A percentile compares a stretch with the other conserved stretches of the same genome.
Conservation (phyloP, 2,113 vertebrate genomes). For the Pionites leucogaster region DNA sequence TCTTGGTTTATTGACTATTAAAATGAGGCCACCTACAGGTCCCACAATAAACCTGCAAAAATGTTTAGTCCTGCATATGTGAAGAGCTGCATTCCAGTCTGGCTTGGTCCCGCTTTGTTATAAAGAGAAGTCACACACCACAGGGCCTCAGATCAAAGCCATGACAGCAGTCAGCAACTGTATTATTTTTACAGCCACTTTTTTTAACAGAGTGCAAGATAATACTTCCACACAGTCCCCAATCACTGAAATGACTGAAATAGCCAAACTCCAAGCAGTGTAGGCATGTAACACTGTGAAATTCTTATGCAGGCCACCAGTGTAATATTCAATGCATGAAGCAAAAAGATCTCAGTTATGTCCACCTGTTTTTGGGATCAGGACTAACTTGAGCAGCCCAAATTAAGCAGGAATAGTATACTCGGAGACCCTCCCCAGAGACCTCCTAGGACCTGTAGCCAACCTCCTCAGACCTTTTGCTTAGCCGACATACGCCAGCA, state of each 20-base stretch:
- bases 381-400: not conserved
- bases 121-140: not conserved
- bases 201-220: not conserved
- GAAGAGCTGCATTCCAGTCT: not conserved
- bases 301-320: not conserved
- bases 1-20: slow-evolving; percentile 45
- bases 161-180: not conserved
- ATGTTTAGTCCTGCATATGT: not conserved
- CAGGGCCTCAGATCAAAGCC: not conserved
- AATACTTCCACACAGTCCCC: not conserved
- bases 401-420: not conserved
- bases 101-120: not conserved
- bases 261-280: not conserved
- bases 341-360: not conserved
- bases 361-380: not conserved
- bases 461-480: not conserved
- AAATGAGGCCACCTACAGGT: slow-evolving; percentile 50
- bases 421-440: not conserved
- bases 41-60: slow-evolving; percentile 19
- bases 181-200: not conserved
- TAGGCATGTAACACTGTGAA: not conserved
- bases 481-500: not conserved
- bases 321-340: not conserved
- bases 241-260: not conserved
- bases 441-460: not conserved